Base-by-base conservation (phyloP, 2,888 invertebrate species). In the Mesoligia furuncula region DNA sequence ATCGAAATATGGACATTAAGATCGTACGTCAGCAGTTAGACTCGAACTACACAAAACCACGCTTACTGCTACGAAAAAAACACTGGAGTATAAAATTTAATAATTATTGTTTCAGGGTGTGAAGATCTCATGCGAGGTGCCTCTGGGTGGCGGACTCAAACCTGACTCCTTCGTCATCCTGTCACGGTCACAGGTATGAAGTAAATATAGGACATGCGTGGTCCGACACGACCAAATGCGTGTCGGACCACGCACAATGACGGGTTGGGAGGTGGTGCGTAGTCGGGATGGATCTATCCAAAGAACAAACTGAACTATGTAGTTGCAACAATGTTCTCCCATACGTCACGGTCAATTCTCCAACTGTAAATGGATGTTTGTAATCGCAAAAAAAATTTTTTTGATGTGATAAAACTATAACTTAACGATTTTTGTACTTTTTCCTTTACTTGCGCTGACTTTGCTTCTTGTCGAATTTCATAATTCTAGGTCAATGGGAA, bases 71-170 rank as follows among this genome's bases (percentile, higher is more conserved):
- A 45, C 1, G 3, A 69, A 36, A 62, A 36, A 8, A 36, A 45
- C 17, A 39, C 2, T 17, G 15, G 11, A 9, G 27, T 27, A 31
- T 27, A 24, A 54, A 4, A 24, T 54, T 24, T 4, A 54, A 54
- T 17, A 7, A 8, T 75, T 15, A 20, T 74, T 68, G 76, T 83
- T 85, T 0, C 91, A 95, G 95, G 95, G 95, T 0, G 74, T 94
- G 57, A 93, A 92, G 77, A 83, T 95, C 2, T 74, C 86, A 2
- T 89, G 90, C 45, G 93, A 95, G 75, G 80, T 95, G 67, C 95
- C 95, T 1, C 80, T 93, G 27, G 95, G 94, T 4, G 92, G 87
- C 5, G 90, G 70, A 0, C 79, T 82, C 8, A 24, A 77, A 0
- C 87, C 90, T 0, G 90, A 92, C 20, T 83, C 90, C 0, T 88